These are phyloP conservation scores for Galeruca laticollis DNA, from an alignment of 2,888 invertebrate genomes.

Conservation along the genomic window DNA sequence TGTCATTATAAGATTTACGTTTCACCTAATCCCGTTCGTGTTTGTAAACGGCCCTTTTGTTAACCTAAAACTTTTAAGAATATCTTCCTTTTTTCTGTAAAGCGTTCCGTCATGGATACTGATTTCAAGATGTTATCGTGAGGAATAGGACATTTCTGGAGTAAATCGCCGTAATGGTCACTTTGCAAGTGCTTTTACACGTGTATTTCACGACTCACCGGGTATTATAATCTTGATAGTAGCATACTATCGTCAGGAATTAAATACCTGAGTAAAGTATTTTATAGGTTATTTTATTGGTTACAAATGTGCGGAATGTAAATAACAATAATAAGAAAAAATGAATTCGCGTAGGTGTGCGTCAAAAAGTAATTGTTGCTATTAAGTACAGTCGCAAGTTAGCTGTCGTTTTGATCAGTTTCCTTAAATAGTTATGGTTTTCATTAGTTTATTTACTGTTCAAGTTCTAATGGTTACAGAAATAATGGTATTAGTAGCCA, in stretches of 20 bases:
- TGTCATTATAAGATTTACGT: slow-evolving; percentile 57
- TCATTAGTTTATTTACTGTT: too few species aligned
- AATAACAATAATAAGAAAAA: background rate
- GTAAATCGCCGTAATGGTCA: slow-evolving; percentile 36
- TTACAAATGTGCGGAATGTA: background rate
- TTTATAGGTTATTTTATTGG: background rate
- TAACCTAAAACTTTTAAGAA: slow-evolving; percentile 31
- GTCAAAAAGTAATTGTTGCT: too few species aligned
- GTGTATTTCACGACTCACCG: slow-evolving; percentile 37
- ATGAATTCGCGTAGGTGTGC: too few species aligned
- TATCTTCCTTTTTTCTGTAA: slow-evolving; percentile 26
- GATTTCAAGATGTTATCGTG: slow-evolving; percentile 32
- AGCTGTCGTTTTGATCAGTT: too few species aligned
- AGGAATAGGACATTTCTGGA: slow-evolving; percentile 15
- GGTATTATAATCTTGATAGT: slow-evolving; percentile 37
- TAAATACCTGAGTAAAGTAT: slow-evolving; percentile 1
- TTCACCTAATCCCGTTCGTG: slow-evolving; percentile 54
- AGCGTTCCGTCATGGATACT: slow-evolving; percentile 25
- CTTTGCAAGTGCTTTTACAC: slow-evolving; percentile 37
- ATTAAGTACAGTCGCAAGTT: too few species aligned
- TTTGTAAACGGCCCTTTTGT: slow-evolving; percentile 53
- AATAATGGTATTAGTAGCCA: too few species aligned
- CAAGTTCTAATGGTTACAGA: too few species aligned
- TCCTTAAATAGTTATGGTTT: too few species aligned
- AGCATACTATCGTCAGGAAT: background rate